Evolutionary conservation across 2,888 invertebrate genomes (phyloP).

Genomic region (Platycheirus rosarum): DNA sequence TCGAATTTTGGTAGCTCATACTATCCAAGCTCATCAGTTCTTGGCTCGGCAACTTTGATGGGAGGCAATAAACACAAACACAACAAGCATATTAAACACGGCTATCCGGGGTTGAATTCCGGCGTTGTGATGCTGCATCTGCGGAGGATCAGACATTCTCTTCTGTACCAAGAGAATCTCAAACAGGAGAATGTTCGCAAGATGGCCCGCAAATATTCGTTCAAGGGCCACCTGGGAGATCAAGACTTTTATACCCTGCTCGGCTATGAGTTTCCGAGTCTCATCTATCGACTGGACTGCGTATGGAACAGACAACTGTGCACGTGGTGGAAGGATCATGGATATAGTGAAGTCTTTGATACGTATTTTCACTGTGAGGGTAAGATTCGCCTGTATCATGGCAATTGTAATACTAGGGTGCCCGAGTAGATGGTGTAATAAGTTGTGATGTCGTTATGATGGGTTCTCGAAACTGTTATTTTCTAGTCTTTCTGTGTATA

Average conservation of each 20-base stretch:
- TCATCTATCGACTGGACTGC: conserved; percentile 89
- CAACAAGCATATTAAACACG: conserved; percentile 80
- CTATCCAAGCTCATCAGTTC: conserved; percentile 77
- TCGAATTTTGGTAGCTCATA: conserved; percentile 85
- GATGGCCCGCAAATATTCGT: conserved; percentile 86
- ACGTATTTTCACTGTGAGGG: conserved; percentile 88
- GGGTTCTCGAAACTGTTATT: conserved; percentile 14
- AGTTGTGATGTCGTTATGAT: conserved; percentile 30
- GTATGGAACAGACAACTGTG: conserved; percentile 92
- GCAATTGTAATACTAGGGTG: conserved; percentile 89
- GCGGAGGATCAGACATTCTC: conserved; percentile 86
- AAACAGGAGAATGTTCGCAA: conserved; percentile 83
- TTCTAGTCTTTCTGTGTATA: conserved; percentile 22
- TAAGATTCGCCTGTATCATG: conserved; percentile 87
- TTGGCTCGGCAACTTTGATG: conserved; percentile 39
- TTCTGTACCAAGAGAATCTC: conserved; percentile 85
- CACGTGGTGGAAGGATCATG: conserved; percentile 91
- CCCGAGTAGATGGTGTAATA: conserved; percentile 81
- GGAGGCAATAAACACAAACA: conserved; percentile 75
- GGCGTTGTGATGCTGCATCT: conserved; percentile 90
- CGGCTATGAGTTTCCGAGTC: conserved; percentile 87
- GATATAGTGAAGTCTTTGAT: conserved; percentile 88
- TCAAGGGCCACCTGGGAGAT: conserved; percentile 90
- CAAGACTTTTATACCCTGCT: conserved; percentile 91
- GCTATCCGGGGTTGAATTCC: conserved; percentile 91